A percentile compares a stretch with the other conserved stretches of the same genome.
Conservation (phyloP, 2,888 invertebrate species). For the Tricholauxania praeusta region DNA sequence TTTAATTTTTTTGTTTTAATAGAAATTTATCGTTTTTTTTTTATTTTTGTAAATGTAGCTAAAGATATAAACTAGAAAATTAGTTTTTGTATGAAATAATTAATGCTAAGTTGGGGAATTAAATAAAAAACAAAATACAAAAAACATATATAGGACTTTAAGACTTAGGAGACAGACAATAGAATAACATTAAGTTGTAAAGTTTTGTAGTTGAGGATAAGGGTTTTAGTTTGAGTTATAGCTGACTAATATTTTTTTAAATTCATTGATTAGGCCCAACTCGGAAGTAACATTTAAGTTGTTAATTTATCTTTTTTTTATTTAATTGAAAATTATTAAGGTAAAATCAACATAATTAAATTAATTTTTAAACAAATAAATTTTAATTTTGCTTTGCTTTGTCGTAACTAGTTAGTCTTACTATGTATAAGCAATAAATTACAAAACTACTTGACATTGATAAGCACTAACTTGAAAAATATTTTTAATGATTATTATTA, state of each 20-base stretch:
- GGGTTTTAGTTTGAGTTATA: too few species aligned
- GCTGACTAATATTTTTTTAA: too few species aligned
- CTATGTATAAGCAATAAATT: neutral
- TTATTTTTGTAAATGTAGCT: too few species aligned
- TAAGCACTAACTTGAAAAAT: neutral
- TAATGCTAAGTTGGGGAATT: too few species aligned
- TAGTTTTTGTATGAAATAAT: too few species aligned
- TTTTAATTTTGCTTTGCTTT: constrained; percentile 22
- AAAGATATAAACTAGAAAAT: too few species aligned
- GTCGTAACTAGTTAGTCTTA: neutral
- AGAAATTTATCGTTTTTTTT: constrained; percentile 16
- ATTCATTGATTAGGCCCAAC: constrained; percentile 50
- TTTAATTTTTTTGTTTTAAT: constrained; percentile 33
- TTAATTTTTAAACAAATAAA: neutral
- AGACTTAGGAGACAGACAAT: too few species aligned
- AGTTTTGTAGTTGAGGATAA: too few species aligned
- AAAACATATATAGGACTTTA: too few species aligned
- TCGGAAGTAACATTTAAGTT: constrained; percentile 50
- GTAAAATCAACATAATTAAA: constrained; percentile 19
- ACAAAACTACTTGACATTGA: constrained; percentile 16
- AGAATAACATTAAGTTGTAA: too few species aligned
- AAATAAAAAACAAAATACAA: too few species aligned
- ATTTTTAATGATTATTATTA: too few species aligned
- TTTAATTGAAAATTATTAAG: constrained; percentile 12
- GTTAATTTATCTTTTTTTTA: constrained; percentile 18